Evolutionary conservation across 2,113 vertebrate species (phyloP).

Genomic region (Phalacrocorax carbo): DNA sequence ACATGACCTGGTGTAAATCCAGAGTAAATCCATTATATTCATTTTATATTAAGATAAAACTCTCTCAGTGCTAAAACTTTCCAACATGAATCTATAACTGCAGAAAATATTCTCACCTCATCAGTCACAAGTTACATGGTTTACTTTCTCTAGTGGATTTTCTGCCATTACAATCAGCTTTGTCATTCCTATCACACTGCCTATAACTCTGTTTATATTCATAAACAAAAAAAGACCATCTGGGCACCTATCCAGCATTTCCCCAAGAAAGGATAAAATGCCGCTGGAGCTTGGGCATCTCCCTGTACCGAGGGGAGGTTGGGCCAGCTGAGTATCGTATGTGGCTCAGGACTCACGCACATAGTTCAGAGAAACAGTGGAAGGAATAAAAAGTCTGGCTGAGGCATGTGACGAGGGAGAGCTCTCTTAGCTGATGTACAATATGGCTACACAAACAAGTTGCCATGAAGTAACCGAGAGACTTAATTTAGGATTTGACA

Average conservation of each 20-base stretch:
- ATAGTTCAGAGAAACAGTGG: neutral
- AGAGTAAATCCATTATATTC: neutral
- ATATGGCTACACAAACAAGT: neutral
- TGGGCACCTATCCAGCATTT: neutral
- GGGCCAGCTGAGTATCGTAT: neutral
- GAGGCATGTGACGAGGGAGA: neutral
- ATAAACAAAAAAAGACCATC: neutral
- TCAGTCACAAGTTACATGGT: constrained; percentile 11
- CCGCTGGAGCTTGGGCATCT: neutral
- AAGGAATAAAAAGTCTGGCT: neutral
- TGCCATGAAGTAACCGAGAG: neutral
- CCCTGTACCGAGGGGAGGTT: neutral
- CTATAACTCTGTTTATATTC: neutral
- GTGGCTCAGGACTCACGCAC: neutral
- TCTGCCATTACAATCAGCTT: neutral
- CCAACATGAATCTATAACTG: neutral
- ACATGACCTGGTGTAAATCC: neutral
- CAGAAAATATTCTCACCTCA: constrained; percentile 31
- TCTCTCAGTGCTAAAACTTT: neutral
- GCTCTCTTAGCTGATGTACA: neutral
- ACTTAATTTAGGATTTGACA: constrained; percentile 53
- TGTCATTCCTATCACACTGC: neutral
- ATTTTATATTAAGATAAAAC: neutral
- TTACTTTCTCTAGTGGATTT: constrained; percentile 31
- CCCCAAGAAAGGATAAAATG: neutral